These are phyloP conservation scores for Fulica atra DNA, from an alignment of 2,113 vertebrate species.

Conservation along the genomic window DNA sequence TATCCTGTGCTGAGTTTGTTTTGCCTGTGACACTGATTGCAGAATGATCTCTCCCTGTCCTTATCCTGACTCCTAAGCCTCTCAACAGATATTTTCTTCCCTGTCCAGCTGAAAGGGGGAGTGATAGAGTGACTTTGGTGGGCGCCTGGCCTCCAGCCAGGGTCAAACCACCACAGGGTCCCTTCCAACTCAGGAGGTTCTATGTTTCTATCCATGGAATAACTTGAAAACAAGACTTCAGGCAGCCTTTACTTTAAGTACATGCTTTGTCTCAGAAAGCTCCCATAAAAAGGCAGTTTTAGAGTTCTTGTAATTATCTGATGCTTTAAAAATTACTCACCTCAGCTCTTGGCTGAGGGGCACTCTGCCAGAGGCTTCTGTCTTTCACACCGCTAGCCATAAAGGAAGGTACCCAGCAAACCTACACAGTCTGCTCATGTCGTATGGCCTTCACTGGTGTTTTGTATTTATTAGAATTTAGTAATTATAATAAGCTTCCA, in stretches of 20 bases:
- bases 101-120: too few relatives aligned
- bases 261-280: background rate
- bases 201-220: background rate
- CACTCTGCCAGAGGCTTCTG: background rate
- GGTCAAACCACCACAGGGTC: too few relatives aligned
- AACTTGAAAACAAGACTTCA: background rate
- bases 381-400: background rate
- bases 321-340: background rate
- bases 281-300: background rate
- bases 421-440: background rate
- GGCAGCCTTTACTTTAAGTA: background rate
- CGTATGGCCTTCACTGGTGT: background rate
- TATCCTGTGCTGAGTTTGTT: too few relatives aligned
- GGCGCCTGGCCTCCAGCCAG: too few relatives aligned
- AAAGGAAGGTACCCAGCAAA: background rate
- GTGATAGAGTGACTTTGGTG: too few relatives aligned
- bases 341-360: background rate
- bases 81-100: too few relatives aligned
- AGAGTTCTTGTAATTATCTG: background rate
- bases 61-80: too few relatives aligned
- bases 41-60: too few relatives aligned
- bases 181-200: too few relatives aligned
- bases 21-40: too few relatives aligned
- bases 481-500: background rate
- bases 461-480: background rate